These are phyloP conservation scores for Desoria tigrina DNA, from an alignment of 2,888 invertebrate genomes.

Conservation along the genomic window DNA sequence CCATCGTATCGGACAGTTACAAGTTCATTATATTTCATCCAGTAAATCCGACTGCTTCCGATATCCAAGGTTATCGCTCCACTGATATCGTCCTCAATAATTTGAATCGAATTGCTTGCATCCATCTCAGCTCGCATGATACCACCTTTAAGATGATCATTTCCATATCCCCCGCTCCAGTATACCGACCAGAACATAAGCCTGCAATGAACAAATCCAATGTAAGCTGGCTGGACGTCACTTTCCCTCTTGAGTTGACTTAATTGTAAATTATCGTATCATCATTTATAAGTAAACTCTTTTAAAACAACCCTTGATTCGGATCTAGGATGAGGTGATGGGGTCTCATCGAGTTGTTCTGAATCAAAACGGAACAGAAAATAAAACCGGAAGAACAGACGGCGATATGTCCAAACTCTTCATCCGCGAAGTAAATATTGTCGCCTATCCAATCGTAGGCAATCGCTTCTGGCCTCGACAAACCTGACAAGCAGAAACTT, in stretches of 20 bases:
- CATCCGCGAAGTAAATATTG: constrained; percentile 81
- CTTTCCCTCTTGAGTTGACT: no score
- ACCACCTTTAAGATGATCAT: no score
- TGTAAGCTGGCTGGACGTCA: no score
- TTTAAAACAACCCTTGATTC: constrained; percentile 66
- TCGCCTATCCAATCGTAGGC: constrained; percentile 76
- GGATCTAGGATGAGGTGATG: constrained; percentile 72
- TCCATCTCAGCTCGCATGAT: constrained; percentile 85
- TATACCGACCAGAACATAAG: constrained; percentile 91
- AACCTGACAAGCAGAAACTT: constrained; percentile 58
- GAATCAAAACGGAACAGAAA: constrained; percentile 67
- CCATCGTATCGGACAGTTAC: constrained; percentile 75
- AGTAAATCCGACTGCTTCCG: constrained; percentile 77
- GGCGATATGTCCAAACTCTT: constrained; percentile 69
- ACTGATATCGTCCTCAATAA: constrained; percentile 67
- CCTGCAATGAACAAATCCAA: constrained; percentile 60
- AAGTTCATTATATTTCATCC: constrained; percentile 78
- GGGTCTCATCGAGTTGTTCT: constrained; percentile 66
- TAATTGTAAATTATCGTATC: no score
- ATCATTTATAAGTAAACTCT: no score
- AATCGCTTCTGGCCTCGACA: constrained; percentile 73
- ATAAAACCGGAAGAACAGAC: constrained; percentile 71
- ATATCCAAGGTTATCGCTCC: constrained; percentile 85
- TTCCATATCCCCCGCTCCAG: no score
- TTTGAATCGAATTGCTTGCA: constrained; percentile 65